Base-by-base conservation (phyloP, 2,888 invertebrate genomes). In the Blera fallax region DNA sequence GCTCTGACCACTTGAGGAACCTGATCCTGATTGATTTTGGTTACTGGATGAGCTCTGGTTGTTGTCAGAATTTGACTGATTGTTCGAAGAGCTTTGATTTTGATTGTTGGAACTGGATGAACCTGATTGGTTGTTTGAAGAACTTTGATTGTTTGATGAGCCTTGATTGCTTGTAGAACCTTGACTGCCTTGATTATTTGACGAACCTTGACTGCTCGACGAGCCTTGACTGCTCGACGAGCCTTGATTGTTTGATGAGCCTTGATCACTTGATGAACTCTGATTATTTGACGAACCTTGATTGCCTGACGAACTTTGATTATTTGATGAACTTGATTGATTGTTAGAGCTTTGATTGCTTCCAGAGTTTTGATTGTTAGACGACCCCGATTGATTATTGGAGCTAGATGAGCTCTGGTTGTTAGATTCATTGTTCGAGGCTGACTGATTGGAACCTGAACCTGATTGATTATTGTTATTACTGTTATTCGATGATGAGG, bases 261-360 rank as follows among this genome's bases (percentile, higher is more conserved):
- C 81, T 88, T 87, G 87, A 43, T 79, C 78, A 7, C 37, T 87
- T 11, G 77, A 60, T 5, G 85, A 83, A 8, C 67, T 34, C 74
- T 7, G 85, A 24, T 58, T 72, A 14, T 14, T 77, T 32, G 40
- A 18, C 1, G 84, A 67, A 18, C 24, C 16, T 58, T 87, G 45
- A 54, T 62, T 87, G 7, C 34, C 56, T 0, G 54, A 37, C 3
- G 87, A 87, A 11, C 74, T 73, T 52, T 87, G 88, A 54, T 82
- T 87, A n/a, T 34, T 87, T 80, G 79, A 73, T 21, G 87, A 81
- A n/a, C 72, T 50, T 70, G 79, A 60, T 87, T 10, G 87, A 48
- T 72, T 77, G 8, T 18, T 62, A 3, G 60, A 54, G 7, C n/a
- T 32, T 24, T 82, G 79, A 54, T 58, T 87, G 48, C 24, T 74